Conservation (phyloP, 1,140 invertebrate genomes). For the Dendroctonus ponderosae region DNA sequence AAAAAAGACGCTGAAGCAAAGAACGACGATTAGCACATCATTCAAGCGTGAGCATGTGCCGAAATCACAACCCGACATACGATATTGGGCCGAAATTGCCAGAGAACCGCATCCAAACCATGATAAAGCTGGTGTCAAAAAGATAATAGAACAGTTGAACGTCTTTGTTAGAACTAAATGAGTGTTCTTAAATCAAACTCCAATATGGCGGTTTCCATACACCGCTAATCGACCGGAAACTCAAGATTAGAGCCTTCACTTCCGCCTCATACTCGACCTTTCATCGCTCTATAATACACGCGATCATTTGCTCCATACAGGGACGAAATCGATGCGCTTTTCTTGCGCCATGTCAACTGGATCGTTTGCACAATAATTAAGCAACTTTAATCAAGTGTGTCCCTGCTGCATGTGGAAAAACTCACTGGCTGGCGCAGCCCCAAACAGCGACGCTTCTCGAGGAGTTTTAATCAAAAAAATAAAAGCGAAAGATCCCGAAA, state of each 20-base stretch:
- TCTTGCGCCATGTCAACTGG: too few species aligned
- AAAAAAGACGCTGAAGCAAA: too few species aligned
- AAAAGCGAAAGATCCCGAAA: constrained; percentile 36
- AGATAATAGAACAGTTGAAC: constrained; percentile 50
- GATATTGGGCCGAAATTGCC: constrained; percentile 44
- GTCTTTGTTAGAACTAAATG: constrained; percentile 50
- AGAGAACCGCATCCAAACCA: constrained; percentile 8
- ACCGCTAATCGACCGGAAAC: constrained; percentile 49
- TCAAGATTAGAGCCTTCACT: constrained; percentile 47
- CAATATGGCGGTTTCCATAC: constrained; percentile 49
- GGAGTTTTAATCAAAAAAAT: constrained; percentile 33
- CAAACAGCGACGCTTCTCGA: background rate
- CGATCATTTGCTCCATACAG: constrained; percentile 9
- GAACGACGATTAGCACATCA: too few species aligned
- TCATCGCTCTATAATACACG: constrained; percentile 5
- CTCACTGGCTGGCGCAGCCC: too few species aligned
- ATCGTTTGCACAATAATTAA: too few species aligned
- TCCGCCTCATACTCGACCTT: constrained; percentile 32
- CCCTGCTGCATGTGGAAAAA: too few species aligned
- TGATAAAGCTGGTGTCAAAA: constrained; percentile 49
- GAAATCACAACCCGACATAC: constrained; percentile 27
- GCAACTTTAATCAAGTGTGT: too few species aligned
- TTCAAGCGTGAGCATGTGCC: too few species aligned
- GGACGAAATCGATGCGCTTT: too few species aligned
- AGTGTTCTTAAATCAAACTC: constrained; percentile 51